phyloP scores from a whole-genome alignment of 2,888 invertebrate genomes.

The Yponomeuta evonymella region DNA sequence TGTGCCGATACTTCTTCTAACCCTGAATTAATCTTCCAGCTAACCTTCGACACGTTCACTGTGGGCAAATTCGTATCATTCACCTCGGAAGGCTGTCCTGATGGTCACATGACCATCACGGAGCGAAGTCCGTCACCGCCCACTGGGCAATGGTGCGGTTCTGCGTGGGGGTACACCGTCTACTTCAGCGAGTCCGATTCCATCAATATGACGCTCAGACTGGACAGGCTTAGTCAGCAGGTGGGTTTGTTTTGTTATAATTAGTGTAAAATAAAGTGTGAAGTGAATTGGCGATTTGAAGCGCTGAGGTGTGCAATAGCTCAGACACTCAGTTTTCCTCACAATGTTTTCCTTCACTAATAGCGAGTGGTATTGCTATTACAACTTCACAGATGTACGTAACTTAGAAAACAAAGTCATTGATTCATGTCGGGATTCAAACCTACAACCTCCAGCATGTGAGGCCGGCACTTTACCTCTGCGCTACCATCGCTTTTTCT shows the following conservation, averaged over 20 bases:
- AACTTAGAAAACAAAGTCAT: no score
- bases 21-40: slow-evolving; percentile 68
- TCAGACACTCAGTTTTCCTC: no score
- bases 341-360: no score
- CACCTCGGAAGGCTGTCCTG: slow-evolving; percentile 85
- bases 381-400: no score
- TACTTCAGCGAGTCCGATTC: slow-evolving; percentile 89
- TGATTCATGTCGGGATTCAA: no score
- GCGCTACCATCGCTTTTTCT: no score
- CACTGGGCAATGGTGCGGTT: slow-evolving; percentile 89
- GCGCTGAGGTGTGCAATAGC: no score
- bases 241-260: slow-evolving; percentile 48
- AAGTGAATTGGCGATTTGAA: no score
- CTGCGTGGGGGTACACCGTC: slow-evolving; percentile 89
- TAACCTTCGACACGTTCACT: slow-evolving; percentile 89
- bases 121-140: slow-evolving; percentile 83
- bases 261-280: no score
- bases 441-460: no score
- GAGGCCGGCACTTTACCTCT: no score
- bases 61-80: slow-evolving; percentile 88
- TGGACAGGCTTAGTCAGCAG: slow-evolving; percentile 84
- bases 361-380: no score
- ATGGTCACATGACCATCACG: slow-evolving; percentile 87
- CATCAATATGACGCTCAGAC: slow-evolving; percentile 83
- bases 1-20: neutral